These are phyloP conservation scores for Enchytraeus crypticus DNA, from an alignment of 2,888 invertebrate genomes.

Conservation along the genomic window DNA sequence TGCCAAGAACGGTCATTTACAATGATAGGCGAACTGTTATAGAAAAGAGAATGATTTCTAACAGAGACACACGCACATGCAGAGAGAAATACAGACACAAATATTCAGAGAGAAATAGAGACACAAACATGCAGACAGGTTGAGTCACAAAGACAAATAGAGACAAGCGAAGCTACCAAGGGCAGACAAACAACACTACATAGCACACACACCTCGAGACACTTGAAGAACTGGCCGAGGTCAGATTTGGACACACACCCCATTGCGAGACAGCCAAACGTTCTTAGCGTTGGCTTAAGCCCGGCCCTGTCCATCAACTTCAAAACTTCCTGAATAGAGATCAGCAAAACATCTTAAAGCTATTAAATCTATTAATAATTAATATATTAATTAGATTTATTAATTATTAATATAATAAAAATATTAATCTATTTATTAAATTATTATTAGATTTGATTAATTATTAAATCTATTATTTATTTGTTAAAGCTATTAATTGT, in stretches of 20 bases:
- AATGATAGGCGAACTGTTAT: too few relatives aligned
- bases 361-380: neutral
- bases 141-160: neutral
- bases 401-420: neutral
- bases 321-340: constrained; percentile 50
- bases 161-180: too few relatives aligned
- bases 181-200: too few relatives aligned
- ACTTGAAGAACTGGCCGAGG: constrained; percentile 59
- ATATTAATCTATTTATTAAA: neutral
- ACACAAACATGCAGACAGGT: too few relatives aligned
- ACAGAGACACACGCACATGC: too few relatives aligned
- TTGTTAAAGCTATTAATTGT: too few relatives aligned
- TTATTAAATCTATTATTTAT: too few relatives aligned
- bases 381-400: neutral
- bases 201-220: constrained; percentile 59
- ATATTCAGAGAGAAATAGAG: too few relatives aligned
- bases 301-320: constrained; percentile 30
- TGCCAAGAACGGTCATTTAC: too few relatives aligned
- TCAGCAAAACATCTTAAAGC: too few relatives aligned
- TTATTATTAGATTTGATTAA: neutral
- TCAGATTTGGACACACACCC: constrained; percentile 62
- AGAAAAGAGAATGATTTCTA: too few relatives aligned
- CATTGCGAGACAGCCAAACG: constrained; percentile 76
- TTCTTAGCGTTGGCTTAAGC: constrained; percentile 51
- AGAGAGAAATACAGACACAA: too few relatives aligned